Base-by-base conservation (phyloP, 2,113 vertebrate species). In the Indicator indicator region DNA sequence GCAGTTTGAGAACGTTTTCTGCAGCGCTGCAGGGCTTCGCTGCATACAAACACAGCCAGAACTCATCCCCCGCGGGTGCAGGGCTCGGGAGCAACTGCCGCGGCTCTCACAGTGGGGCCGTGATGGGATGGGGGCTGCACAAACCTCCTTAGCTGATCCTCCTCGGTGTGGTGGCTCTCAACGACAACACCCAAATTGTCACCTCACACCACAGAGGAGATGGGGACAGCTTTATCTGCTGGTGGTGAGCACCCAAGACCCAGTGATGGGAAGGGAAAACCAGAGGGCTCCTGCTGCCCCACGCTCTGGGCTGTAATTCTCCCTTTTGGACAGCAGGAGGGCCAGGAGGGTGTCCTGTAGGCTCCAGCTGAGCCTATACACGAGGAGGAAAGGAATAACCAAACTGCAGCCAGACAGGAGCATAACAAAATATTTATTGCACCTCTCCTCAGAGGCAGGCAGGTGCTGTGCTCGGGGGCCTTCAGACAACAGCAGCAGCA, bases 271-370 rank as follows among this genome's bases (percentile, higher is more conserved):
- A 82, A 71, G 20, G 21, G 64, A 81, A 82, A 82, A 69, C 2
- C 67, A 46, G 21, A 24, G 3, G 8, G 30, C 20, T 85, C 16
- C 78, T 55, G 30, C 14, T 2, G 3, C 26, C 44, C 52, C 68
- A 55, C 0, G 1, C 30, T 54, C 19, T 16, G 26, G 32, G 20
- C 23, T 12, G 28, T 3, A 12, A 65, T 55, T 44, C 28, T 24
- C 32, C 16, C 17, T 27, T 68, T 15, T 2, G 16, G 62, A 42
- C 32, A 64, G 33, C 62, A 70, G 48, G 16, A 81, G 33, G 15
- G 59, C 10, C 14, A 14, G 0, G 0, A 40, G 18, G 0, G 8
- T 6, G 50, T 38, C 33, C 24, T 13, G 23, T 0, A 0, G 7
- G 8, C 5, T 58, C 83, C 75, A 71, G 46, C 26, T 18, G 36